Evolutionary conservation across 2,797 vertebrate genomes (phyloP).

Genomic region (Myotis pilosus): DNA sequence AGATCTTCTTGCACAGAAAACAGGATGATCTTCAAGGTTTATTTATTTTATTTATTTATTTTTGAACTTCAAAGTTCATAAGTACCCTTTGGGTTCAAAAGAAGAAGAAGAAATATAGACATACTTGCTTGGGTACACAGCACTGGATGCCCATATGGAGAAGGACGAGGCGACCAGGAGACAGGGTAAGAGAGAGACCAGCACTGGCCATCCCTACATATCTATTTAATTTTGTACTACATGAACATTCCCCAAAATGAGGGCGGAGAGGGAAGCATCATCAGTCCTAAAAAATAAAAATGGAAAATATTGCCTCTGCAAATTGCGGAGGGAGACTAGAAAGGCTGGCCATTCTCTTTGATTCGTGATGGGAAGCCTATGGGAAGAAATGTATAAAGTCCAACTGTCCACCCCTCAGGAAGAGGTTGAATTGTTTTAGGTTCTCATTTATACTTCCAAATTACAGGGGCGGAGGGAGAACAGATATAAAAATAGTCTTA

Average conservation of each 20-base stretch:
- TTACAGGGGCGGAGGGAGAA: not conserved
- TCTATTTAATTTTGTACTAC: not conserved
- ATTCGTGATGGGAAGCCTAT: not conserved
- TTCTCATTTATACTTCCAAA: not conserved
- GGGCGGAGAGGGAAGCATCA: not conserved
- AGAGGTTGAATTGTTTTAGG: not conserved
- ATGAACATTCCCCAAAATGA: not conserved
- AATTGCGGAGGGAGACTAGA: not conserved
- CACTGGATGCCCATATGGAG: accelerated
- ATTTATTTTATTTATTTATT: not conserved
- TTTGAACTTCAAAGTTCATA: not conserved
- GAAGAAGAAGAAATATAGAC: not conserved
- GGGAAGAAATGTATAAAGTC: not conserved
- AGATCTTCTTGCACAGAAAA: not conserved
- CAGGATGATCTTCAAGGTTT: not conserved
- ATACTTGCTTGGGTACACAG: not conserved
- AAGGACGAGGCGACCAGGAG: not conserved
- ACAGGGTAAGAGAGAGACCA: not conserved
- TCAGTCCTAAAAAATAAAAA: not conserved
- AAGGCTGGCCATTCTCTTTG: not conserved
- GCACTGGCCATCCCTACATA: too few relatives aligned
- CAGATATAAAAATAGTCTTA: constrained; percentile 13
- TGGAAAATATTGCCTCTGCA: not conserved
- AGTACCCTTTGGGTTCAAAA: not conserved
- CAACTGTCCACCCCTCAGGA: not conserved